These are phyloP conservation scores for Melanotaenia pygmaea DNA, from an alignment of 2,797 vertebrate species.

Conservation along the genomic window DNA sequence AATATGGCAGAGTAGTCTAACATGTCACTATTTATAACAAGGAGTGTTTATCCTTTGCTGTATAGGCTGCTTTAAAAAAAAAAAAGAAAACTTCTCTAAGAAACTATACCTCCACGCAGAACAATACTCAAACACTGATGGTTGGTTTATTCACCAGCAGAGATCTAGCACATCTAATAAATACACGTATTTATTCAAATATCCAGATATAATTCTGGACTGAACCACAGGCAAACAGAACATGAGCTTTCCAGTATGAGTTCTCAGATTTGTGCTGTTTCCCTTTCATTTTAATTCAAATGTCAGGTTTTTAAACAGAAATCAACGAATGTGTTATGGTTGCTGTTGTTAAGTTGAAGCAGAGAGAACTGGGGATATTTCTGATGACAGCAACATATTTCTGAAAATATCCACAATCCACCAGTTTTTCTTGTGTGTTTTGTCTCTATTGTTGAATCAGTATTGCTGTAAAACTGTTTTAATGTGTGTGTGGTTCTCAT, in stretches of 20 bases:
- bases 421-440: neutral
- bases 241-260: neutral
- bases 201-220: neutral
- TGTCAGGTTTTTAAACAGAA: too few relatives aligned
- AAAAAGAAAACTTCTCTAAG: too few relatives aligned
- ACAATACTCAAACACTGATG: neutral
- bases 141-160: too few relatives aligned
- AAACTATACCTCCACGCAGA: too few relatives aligned
- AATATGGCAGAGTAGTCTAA: neutral
- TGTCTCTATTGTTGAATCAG: neutral
- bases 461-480: neutral
- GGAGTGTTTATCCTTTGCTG: too few relatives aligned
- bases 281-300: too few relatives aligned
- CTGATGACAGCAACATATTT: constrained; percentile 21
- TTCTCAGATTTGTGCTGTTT: neutral
- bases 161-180: too few relatives aligned
- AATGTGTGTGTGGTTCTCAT: constrained; percentile 1
- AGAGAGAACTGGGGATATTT: constrained; percentile 21
- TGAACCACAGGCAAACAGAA: neutral
- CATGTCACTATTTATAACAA: too few relatives aligned
- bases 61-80: too few relatives aligned
- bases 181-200: too few relatives aligned
- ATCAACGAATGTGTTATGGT: too few relatives aligned
- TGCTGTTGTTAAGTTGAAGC: neutral
- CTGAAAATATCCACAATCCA: neutral